Base-by-base conservation (phyloP, 2,888 invertebrate genomes). In the Eupsilia transversa region DNA sequence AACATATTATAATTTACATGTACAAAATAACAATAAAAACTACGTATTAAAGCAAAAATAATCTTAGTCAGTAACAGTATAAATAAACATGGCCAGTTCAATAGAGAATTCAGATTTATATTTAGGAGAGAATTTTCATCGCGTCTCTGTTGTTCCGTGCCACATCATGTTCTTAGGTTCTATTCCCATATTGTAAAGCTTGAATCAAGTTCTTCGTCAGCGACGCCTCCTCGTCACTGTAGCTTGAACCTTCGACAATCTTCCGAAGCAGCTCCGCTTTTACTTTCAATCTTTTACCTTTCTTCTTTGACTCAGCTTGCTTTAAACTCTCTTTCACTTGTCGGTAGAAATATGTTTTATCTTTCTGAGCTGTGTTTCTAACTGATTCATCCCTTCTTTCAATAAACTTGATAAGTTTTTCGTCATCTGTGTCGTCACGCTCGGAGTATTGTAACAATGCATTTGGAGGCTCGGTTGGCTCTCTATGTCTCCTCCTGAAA, bases 151-250 rank as follows among this genome's bases (percentile, higher is more conserved):
- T 10, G 12, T 20, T 41, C 20, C 10, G 6, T 17, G 33, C 2
- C 33, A 46, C 14, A 17, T 46, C 2, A 17, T 1, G 49, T n/a
- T 65, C 10, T 0, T 0, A 17, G 5, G 52, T 66, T 7, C 7
- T 52, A 9, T 69, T 77, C 1, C 30, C n/a, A n/a, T 68, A n/a
- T 2, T 61, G 43, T 5, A 80, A n/a, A 23, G 81, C 79, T 20
- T 14, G 38, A 2, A 60, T 30, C 12, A 81, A 27, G 12, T 78
- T 78, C 23, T 38, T 57, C n/a, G 38, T 78, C 35, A 81, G 27
- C 0, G 57, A 46, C 1, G 43, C 73, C 5, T 81, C 81, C 2
- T 83, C 81, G 10, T 81, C 81, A 38, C 81, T 83, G 7, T 77
- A 78, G 10, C 79, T 81, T 0, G 83, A 81, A 5, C 49, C 79